phyloP scores from a whole-genome alignment of 2,888 invertebrate genomes.

The Drosophila demipolita region DNA sequence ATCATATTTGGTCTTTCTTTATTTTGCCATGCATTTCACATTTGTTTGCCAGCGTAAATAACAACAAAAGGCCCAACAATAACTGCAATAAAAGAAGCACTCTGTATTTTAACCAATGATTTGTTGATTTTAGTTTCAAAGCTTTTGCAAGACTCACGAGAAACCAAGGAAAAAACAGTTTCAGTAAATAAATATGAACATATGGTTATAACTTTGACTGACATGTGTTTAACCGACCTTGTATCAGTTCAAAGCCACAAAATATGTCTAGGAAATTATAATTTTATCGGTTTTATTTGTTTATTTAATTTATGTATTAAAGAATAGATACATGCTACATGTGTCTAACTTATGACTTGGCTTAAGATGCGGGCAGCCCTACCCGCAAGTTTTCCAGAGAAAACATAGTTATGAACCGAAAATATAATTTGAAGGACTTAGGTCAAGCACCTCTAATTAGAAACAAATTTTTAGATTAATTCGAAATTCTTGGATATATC shows the following conservation, averaged over 20 bases:
- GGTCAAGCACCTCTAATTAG: constrained; percentile 23
- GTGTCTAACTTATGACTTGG: neutral
- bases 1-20: constrained; percentile 53
- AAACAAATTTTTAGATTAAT: neutral
- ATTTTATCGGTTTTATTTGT: neutral
- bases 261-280: constrained; percentile 30
- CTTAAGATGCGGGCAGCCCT: constrained; percentile 40
- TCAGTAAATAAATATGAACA: constrained; percentile 9
- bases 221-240: constrained; percentile 47
- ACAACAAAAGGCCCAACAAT: constrained; percentile 11
- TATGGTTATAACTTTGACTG: constrained; percentile 18
- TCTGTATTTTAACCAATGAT: constrained; percentile 44
- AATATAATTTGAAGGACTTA: constrained; percentile 15
- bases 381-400: constrained; percentile 18
- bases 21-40: constrained; percentile 44
- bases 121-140: constrained; percentile 45
- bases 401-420: neutral
- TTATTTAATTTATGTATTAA: constrained; percentile 5
- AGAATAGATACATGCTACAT: neutral
- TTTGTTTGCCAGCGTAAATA: constrained; percentile 24
- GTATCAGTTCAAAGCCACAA: constrained; percentile 52
- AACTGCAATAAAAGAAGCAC: constrained; percentile 28
- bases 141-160: constrained; percentile 42
- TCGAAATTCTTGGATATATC: neutral
- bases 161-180: constrained; percentile 33